Evolutionary conservation across 2,888 invertebrate species (phyloP), one percentile per base, ranked within the genome.

Genomic region (Xestia xanthographa): DNA sequence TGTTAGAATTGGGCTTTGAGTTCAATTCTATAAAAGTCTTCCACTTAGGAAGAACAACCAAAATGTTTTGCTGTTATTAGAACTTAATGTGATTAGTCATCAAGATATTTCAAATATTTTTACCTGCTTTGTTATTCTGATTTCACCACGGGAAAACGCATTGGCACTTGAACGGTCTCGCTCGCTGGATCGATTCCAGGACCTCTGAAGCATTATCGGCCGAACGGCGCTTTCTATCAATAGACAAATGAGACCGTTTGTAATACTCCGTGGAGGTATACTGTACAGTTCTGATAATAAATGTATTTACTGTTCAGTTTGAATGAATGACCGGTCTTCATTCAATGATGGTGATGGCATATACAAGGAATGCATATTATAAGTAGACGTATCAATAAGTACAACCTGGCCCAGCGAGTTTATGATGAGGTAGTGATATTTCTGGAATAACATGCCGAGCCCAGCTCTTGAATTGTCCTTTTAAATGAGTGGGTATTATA

Each of bases 401-500:
- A 53, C 66, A 72, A 78, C 70, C 72, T 82, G 29, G 63, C 53
- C 73, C 48, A 66, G 29, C 63, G 5, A 67, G 86, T 65, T 58
- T 66, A 45, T 45, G 53, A 73, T 20, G 75, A 66, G 53, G 41
- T 72, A 84, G 67, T 76, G 77, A 77, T 83, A 82, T 87, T 79
- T 76, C 69, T 82, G 77, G 75, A 78, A 82, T 78, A 26, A 48
- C 70, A 66, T 43, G 63, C 78, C 77, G 53, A 76, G 86, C 78
- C 73, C 41, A 85, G 82, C 29, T 68, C 43, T 66, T 72, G 50
- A 81, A 77, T 79, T 72, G 63, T 76, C 75, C 78, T 66, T 76
- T 83, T 78, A 86, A 79, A 84, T 86, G 90, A 89, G 89, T 87
- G 85, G 79, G 84, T 84, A 86, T 87, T 87, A 88, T 87, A 87